phyloP scores from a whole-genome alignment of 2,888 invertebrate genomes.

The Electrophaes corylata region DNA sequence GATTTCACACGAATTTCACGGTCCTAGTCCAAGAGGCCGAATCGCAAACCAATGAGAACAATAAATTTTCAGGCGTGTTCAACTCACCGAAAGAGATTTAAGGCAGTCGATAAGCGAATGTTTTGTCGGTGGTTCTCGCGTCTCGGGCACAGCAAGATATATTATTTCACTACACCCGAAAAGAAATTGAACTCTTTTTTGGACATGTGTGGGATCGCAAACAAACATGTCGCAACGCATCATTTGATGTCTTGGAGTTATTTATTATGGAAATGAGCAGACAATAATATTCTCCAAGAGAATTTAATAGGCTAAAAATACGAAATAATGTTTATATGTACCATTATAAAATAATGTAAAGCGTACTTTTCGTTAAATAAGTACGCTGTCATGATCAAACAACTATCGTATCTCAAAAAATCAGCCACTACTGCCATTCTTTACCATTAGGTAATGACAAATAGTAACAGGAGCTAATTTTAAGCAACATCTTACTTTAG shows the following conservation, averaged over 20 bases:
- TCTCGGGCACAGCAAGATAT: slow-evolving; percentile 42
- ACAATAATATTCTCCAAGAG: too few species aligned
- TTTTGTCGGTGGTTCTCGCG: slow-evolving; percentile 53
- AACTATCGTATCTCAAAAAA: too few species aligned
- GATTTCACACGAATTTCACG: slow-evolving; percentile 50
- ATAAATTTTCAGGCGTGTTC: slow-evolving; percentile 59
- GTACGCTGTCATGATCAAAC: too few species aligned
- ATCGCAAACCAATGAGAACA: slow-evolving; percentile 52
- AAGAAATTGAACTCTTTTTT: slow-evolving; percentile 14
- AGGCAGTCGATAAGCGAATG: slow-evolving; percentile 65
- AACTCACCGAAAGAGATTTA: slow-evolving; percentile 70
- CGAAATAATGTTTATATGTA: too few species aligned
- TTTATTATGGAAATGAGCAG: background rate
- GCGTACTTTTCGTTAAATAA: too few species aligned
- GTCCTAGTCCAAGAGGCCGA: slow-evolving; percentile 43
- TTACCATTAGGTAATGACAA: too few species aligned
- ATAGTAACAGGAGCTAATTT: too few species aligned
- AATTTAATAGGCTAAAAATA: too few species aligned
- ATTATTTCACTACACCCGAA: slow-evolving; percentile 29
- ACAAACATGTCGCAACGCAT: slow-evolving; percentile 21
- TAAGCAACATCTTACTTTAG: too few species aligned
- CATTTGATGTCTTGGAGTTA: background rate
- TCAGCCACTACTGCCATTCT: too few species aligned
- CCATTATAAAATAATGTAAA: too few species aligned
- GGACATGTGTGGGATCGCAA: slow-evolving; percentile 9